phyloP scores from a whole-genome alignment of 2,113 vertebrate genomes.

The Eclectus roratus region DNA sequence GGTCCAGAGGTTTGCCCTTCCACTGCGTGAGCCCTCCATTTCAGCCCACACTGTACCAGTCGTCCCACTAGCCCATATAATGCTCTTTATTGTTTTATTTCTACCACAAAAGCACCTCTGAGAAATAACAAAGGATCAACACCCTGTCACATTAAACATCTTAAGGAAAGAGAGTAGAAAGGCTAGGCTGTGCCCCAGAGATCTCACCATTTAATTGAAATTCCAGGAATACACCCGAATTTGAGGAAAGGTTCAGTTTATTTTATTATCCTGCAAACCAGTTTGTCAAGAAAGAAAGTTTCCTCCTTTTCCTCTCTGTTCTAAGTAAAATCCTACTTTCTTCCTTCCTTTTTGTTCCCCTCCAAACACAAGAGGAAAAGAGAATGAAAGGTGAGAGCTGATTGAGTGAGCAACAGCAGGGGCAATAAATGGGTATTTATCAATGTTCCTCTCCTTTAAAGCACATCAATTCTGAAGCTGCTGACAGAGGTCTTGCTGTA shows the following conservation, averaged over 20 bases:
- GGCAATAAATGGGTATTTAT: conserved; percentile 37
- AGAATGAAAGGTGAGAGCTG: not conserved
- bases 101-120: conserved; percentile 7
- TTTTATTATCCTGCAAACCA: not conserved
- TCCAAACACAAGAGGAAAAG: not conserved
- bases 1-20: not conserved
- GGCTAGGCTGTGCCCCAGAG: not conserved
- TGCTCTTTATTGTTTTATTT: conserved; percentile 16
- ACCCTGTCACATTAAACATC: conserved; percentile 4
- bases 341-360: not conserved
- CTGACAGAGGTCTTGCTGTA: conserved; percentile 36
- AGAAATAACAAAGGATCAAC: conserved; percentile 51
- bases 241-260: not conserved
- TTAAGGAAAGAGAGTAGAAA: not conserved
- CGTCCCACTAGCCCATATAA: not conserved
- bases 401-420: conserved; percentile 2
- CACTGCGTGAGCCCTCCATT: not conserved
- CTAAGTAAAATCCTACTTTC: not conserved
- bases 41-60: not conserved
- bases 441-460: not conserved
- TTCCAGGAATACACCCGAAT: not conserved
- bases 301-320: not conserved
- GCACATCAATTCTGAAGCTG: conserved; percentile 37
- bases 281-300: not conserved
- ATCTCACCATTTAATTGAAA: conserved; percentile 20